Evolutionary conservation across 2,797 vertebrate genomes (phyloP), one percentile per base, ranked within the genome.

Genomic region (Gambusia yucatana): DNA sequence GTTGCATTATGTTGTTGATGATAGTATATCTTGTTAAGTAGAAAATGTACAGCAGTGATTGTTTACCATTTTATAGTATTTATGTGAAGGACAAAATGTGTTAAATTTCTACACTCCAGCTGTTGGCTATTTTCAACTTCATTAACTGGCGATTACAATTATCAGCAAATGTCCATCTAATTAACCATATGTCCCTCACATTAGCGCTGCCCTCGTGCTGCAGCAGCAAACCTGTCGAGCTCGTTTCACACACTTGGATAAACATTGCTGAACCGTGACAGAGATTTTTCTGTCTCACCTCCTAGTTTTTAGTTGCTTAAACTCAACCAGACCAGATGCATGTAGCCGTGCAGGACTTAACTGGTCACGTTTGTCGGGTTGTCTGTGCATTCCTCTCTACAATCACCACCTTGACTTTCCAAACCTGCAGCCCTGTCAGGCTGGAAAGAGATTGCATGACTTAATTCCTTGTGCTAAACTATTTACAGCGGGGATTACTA

Each of bases 381-480:
- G 47, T 72, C 33, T 14, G 28, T 67, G 47, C 41, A 28, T 80
- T 73, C 63, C 43, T 43, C 76, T 39, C 70, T 77, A 81, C 76
- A 71, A 46, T 83, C 72, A 70, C 85, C 83, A 85, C 85, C 86
- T 87, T 92, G 87, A 92, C 90, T 89, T 91, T 85, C 89, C 84
- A 81, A 88, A 84, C 75, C 87, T 72, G 79, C 75, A 63, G 77
- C 61, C 72, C 61, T 86, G 78, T 94, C 81, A 88, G 85, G 83
- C 93, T 90, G 82, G 83, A 95, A 94, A 93, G 84, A 94, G 94
- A 94, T 93, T 94, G 90, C 91, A 90, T 76, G 91, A 92, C 91
- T 91, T 94, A 96, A 96, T 91, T 94, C 94, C 92, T 91, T 89
- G 88, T 89, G 81, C 94, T 95, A 87, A 92, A 93, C 95, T 94